A percentile compares a stretch with the other conserved stretches of the same genome.
Evolutionary conservation across 2,888 invertebrate species (phyloP).

Genomic region (Colostygia pectinataria): DNA sequence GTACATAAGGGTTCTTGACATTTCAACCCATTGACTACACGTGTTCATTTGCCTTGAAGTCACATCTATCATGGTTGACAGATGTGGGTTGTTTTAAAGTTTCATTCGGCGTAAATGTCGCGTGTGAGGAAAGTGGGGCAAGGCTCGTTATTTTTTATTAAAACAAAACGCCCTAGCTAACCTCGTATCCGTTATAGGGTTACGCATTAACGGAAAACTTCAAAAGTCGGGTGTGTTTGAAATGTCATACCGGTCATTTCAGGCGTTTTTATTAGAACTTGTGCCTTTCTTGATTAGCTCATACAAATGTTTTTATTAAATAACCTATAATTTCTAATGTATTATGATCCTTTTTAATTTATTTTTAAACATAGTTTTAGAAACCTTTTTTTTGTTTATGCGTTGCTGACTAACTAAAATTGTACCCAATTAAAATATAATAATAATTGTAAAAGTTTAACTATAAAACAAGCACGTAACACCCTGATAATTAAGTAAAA

Average conservation of each 20-base stretch:
- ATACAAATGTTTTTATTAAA: too few species aligned
- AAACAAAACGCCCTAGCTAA: conserved; percentile 24
- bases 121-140: conserved; percentile 43
- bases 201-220: background rate
- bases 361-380: too few species aligned
- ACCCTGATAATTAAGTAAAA: too few species aligned
- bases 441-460: too few species aligned
- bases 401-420: too few species aligned
- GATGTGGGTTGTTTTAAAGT: conserved; percentile 33
- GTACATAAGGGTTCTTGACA: conserved; percentile 11
- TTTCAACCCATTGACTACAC: conserved; percentile 3
- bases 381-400: too few species aligned
- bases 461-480: too few species aligned
- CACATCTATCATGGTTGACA: conserved; percentile 15
- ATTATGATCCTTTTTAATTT: too few species aligned
- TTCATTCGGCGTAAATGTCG: conserved; percentile 39
- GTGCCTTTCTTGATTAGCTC: too few species aligned
- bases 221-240: background rate
- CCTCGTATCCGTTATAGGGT: conserved; percentile 15
- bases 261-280: too few species aligned
- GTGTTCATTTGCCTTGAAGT: background rate
- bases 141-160: conserved; percentile 39
- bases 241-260: background rate
- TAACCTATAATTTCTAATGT: too few species aligned
- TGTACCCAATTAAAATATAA: too few species aligned